Base-by-base conservation (phyloP, 2,888 invertebrate species). In the Pilophorus perplexus region DNA sequence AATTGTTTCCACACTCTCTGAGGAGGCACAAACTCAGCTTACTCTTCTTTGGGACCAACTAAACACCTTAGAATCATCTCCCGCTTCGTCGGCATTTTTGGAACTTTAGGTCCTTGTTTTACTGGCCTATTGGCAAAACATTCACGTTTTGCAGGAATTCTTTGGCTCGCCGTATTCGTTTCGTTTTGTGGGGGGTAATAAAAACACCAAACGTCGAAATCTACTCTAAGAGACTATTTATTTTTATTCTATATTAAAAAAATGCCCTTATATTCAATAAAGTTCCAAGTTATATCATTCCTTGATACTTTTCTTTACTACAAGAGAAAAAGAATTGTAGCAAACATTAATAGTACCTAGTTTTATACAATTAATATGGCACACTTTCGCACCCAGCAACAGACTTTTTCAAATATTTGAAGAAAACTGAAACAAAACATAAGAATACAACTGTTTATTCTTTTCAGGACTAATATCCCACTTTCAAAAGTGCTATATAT, bases 331-430 rank as follows among this genome's bases (percentile, higher is more conserved):
- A 62, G 40, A 20, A 59, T 33, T 59, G 37, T 55, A 38, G 64
- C 54, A 68, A 64, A 68, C 60, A 67, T 59, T 50, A n/a, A n/a
- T n/a, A n/a, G n/a, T n/a, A n/a, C n/a, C n/a, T n/a, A n/a, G n/a
- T 60, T 52, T 50, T 69, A 54, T 55, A 65, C 54, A 64, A 65
- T 66, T 67, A 69, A 57, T 69, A 69, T 69, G 69, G 69, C 69
- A 69, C 69, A 59, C 44, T 22, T 54, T 65, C 57, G 67, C 67
- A 67, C 57, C 54, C 62, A 62, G 46, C 46, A 62, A 16, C 28
- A 25, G 52, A 8, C 12, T 33, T 33, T 12, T 12, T 33, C 33
- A 8, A 6, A 33, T 12, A 33, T 33, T n/a, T n/a, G n/a, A n/a
- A 33, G 33, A 33, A 33, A 33, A 33, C 12, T 33, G 6, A n/a